These are phyloP conservation scores for Dicyrtomina minuta DNA, from an alignment of 2,888 invertebrate genomes.

Conservation along the genomic window DNA sequence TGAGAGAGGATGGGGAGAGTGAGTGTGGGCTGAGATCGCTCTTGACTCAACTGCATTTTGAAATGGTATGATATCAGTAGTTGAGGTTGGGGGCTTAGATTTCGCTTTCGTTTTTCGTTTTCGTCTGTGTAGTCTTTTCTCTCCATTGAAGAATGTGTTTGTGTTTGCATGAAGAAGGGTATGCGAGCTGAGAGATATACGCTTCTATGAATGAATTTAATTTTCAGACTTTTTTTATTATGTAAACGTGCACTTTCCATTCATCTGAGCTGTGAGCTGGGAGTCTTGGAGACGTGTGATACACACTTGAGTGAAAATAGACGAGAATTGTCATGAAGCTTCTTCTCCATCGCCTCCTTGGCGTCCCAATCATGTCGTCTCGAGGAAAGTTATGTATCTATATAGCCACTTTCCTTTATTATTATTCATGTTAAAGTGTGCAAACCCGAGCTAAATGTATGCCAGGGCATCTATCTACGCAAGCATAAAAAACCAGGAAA, in stretches of 20 bases:
- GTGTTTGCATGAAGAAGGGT: slow-evolving; percentile 11
- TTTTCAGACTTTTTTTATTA: slow-evolving; percentile 33
- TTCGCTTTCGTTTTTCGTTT: slow-evolving; percentile 9
- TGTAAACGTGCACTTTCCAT: slow-evolving; percentile 35
- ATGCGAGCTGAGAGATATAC: slow-evolving; percentile 15
- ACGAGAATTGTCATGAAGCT: slow-evolving; percentile 29
- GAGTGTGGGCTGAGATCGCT: no score
- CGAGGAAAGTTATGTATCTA: slow-evolving; percentile 2
- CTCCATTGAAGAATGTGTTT: not conserved
- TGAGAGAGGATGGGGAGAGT: no score
- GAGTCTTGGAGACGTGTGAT: slow-evolving; percentile 22
- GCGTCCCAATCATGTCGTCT: slow-evolving; percentile 24
- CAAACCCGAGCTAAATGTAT: no score
- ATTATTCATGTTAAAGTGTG: not conserved
- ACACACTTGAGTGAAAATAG: slow-evolving; percentile 25
- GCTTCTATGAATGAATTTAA: slow-evolving; percentile 38
- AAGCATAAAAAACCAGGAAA: no score
- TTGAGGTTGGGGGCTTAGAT: no score
- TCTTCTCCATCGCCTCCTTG: slow-evolving; percentile 9
- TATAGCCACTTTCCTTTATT: not conserved
- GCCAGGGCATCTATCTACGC: no score
- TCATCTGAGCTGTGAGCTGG: slow-evolving; percentile 33
- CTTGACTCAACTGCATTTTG: no score
- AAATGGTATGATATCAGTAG: no score
- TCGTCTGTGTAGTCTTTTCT: slow-evolving; percentile 12